Percentiles rank a stretch among this genome's conserved stretches.
These are phyloP conservation scores for Scolopax bukidnonensis DNA, from an alignment of 2,797 vertebrate species.

Conservation along the genomic window DNA sequence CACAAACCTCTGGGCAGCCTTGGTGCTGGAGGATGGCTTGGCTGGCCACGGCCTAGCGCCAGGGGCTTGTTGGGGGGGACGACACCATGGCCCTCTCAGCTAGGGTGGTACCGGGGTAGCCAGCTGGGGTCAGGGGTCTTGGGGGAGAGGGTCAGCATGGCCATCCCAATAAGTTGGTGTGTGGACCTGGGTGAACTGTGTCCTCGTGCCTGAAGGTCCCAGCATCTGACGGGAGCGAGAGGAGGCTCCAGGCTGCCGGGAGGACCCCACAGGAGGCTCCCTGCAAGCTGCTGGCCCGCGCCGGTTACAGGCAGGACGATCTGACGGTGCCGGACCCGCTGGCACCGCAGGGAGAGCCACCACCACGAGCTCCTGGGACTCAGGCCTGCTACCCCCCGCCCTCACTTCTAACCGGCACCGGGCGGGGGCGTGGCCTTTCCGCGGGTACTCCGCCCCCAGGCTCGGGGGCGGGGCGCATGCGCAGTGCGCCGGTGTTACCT, in stretches of 20 bases:
- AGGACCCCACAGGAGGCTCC: neutral
- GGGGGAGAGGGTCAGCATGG: accelerated
- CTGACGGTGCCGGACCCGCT: neutral
- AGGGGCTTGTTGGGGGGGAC: accelerated
- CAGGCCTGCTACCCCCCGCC: neutral
- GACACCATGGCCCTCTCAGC: accelerated
- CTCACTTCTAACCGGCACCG: neutral
- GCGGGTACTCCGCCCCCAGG: neutral
- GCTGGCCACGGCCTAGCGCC: accelerated
- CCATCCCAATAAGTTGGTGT: accelerated
- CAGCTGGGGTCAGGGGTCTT: accelerated
- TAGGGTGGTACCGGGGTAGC: accelerated
- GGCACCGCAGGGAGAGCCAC: neutral
- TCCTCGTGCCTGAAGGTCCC: accelerated
- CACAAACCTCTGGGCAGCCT: too few species aligned
- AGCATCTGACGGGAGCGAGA: accelerated
- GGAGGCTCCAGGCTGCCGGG: neutral
- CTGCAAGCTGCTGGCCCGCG: neutral
- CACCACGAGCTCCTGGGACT: accelerated
- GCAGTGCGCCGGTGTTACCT: conserved; percentile 59
- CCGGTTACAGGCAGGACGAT: neutral
- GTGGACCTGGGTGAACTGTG: accelerated
- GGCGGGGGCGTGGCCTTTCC: accelerated
- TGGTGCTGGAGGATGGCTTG: too few species aligned
- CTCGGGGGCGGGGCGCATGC: conserved; percentile 28